phyloP scores from a whole-genome alignment of 2,113 vertebrate genomes.

The Corythaixoides concolor region DNA sequence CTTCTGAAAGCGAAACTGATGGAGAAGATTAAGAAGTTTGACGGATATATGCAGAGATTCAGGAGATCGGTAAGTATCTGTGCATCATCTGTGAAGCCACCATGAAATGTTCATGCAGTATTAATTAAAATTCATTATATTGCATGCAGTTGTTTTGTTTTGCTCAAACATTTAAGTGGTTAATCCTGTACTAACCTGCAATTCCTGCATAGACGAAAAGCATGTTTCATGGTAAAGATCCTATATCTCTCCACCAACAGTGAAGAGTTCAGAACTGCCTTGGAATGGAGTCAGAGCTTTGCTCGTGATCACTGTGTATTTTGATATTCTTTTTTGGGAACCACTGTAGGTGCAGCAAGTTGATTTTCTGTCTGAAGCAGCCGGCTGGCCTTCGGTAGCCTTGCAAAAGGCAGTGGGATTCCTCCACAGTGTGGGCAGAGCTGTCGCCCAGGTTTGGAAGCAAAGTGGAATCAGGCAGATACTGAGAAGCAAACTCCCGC shows the following conservation, averaged over 20 bases:
- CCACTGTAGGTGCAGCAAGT: constrained; percentile 68
- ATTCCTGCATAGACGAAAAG: neutral
- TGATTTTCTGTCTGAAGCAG: constrained; percentile 69
- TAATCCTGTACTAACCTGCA: neutral
- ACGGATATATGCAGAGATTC: constrained; percentile 49
- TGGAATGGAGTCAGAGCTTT: neutral
- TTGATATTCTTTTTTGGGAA: neutral
- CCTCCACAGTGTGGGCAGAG: constrained; percentile 17
- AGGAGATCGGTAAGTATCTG: constrained; percentile 40
- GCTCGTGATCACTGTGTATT: neutral
- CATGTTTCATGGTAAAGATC: neutral
- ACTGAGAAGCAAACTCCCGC: constrained; percentile 64
- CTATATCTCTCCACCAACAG: neutral
- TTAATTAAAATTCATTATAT: neutral
- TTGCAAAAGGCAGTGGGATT: constrained; percentile 56
- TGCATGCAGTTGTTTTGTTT: neutral
- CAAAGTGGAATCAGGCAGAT: constrained; percentile 45
- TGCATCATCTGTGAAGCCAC: neutral
- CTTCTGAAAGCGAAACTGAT: constrained; percentile 68
- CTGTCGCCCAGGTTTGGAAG: constrained; percentile 64
- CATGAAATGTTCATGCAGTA: neutral
- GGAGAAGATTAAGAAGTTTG: constrained; percentile 72
- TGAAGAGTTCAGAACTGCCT: neutral
- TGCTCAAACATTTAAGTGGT: neutral
- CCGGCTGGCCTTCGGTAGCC: constrained; percentile 27